Conservation (phyloP, 2,113 vertebrate genomes). For the Rhabdomys dilectus region DNA sequence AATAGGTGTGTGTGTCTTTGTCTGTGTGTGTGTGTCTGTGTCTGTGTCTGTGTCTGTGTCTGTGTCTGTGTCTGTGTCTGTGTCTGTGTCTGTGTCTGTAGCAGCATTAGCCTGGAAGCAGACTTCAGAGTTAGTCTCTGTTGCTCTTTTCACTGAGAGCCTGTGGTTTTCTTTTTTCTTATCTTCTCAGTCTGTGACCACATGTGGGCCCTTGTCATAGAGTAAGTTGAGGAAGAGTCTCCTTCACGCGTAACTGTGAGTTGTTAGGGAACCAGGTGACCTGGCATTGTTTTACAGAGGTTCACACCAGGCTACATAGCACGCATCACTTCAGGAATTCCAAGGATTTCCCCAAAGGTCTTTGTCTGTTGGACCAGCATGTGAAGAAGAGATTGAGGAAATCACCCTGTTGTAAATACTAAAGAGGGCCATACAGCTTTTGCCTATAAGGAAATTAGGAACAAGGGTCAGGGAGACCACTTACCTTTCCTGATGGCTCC, state of each 20-base stretch:
- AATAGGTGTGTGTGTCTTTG: slow-evolving; percentile 49
- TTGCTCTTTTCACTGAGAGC: slow-evolving; percentile 48
- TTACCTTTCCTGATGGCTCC: not conserved
- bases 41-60: too few species aligned
- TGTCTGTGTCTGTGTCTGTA: too few species aligned
- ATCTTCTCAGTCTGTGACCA: not conserved
- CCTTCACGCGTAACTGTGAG: not conserved
- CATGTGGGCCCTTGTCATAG: not conserved
- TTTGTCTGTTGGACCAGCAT: slow-evolving; percentile 9
- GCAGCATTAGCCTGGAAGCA: slow-evolving; percentile 5
- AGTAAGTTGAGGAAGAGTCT: slow-evolving; percentile 19
- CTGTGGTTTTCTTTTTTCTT: slow-evolving; percentile 56
- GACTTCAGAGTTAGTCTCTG: slow-evolving; percentile 44
- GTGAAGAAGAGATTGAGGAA: slow-evolving; percentile 42
- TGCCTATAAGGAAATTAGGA: not conserved
- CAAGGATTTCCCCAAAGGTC: not conserved
- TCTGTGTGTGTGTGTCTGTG: too few species aligned
- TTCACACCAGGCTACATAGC: not conserved
- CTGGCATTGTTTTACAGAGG: slow-evolving; percentile 43
- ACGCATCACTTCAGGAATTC: too few species aligned
- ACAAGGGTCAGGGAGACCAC: too few species aligned
- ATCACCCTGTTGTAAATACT: not conserved
- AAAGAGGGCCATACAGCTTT: not conserved
- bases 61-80: too few species aligned
- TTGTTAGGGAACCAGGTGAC: not conserved